Conservation (phyloP, 1,140 invertebrate genomes). For the Zaprionus inermis region DNA sequence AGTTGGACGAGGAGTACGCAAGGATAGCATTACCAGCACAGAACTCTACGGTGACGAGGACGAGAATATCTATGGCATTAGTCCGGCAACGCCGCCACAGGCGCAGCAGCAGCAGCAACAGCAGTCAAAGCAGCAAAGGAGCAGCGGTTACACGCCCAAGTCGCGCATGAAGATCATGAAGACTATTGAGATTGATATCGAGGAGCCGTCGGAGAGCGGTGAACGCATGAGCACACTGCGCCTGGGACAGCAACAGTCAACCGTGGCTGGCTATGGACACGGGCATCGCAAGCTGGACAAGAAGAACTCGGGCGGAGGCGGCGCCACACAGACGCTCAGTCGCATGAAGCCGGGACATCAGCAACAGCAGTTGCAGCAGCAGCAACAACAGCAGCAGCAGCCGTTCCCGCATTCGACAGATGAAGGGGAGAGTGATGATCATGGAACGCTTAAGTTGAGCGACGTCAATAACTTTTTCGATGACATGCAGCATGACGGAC, state of each 20-base stretch:
- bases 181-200: constrained; percentile 82
- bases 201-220: constrained; percentile 72
- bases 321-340: constrained; percentile 55
- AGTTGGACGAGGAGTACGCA: constrained; percentile 52
- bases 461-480: constrained; percentile 83
- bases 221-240: constrained; percentile 72
- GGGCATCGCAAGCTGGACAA: constrained; percentile 65
- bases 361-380: constrained; percentile 50
- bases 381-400: constrained; percentile 54
- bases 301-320: constrained; percentile 37
- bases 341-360: constrained; percentile 48
- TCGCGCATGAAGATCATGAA: constrained; percentile 84
- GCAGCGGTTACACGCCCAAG: constrained; percentile 76
- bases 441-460: constrained; percentile 78
- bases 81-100: constrained; percentile 52
- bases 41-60: constrained; percentile 77
- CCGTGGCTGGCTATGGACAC: constrained; percentile 44
- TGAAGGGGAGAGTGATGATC: constrained; percentile 80
- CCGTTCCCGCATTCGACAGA: constrained; percentile 72
- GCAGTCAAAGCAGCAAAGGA: constrained; percentile 30
- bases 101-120: constrained; percentile 48
- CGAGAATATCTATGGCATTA: constrained; percentile 78
- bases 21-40: constrained; percentile 78
- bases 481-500: constrained; percentile 83
- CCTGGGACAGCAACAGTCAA: constrained; percentile 57